Evolutionary conservation across 1,140 invertebrate species (phyloP), one percentile per base, ranked within the genome.

Genomic region (Lanistes nyassanus): DNA sequence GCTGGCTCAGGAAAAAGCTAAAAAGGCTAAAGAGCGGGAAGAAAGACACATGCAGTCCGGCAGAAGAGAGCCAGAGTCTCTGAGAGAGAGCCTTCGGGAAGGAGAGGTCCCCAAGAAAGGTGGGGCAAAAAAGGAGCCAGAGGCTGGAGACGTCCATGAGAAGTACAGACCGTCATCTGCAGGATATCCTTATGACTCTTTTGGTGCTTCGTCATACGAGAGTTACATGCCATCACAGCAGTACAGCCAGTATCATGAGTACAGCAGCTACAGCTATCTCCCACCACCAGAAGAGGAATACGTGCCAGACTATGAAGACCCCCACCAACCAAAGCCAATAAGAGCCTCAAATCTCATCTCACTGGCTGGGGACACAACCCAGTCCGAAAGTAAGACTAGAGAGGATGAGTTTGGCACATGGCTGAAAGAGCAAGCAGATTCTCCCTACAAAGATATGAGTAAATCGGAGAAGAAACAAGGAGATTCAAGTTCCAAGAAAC

Each of bases 1-100:
- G 65, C 58, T 42, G 66, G 75, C 73, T 6, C 53, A n/a, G 53
- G 71, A 66, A 65, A 75, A 75, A 60, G 72, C 36, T 34, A n/a
- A 19, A 55, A 71, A 70, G 64, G 74, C 51, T 34, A 68, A 70
- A 71, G 76, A 76, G 75, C 67, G 65, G 39, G 69, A 60, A 58
- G 58, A 77, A 53, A 34, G 67, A 74, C 51, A 34, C 6, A 26
- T 55, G 31, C 47, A 39, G 60, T 51, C n/a, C 67, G 39, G 36
- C 29, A 56, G 26, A 76, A 73, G 62, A 47, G 74, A 73, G 37
- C 65, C 2, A 76, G 62, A 68, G 21, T 56, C 53, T 23, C 36
- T 60, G 62, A 36, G 51, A 71, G 72, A 55, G 47, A 53, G 23
- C 31, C 56, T 60, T 26, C 13, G 31, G 65, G 42, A 42, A 31